A percentile compares a stretch with the other conserved stretches of the same genome.
Conservation (phyloP, 2,113 vertebrate genomes). For the Hippolais icterina region DNA sequence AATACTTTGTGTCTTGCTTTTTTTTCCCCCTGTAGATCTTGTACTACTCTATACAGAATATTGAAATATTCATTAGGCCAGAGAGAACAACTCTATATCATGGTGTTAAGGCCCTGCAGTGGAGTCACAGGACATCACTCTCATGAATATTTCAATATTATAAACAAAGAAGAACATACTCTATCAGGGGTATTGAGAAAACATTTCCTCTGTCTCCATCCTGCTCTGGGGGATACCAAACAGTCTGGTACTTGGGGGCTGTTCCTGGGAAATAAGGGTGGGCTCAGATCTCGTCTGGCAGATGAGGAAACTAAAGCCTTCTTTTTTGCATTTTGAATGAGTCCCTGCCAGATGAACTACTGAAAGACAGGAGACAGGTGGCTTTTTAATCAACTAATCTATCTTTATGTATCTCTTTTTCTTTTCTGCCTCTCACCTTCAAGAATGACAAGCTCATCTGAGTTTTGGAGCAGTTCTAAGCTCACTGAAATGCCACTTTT, state of each 20-base stretch:
- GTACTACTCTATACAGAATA: conserved; percentile 4
- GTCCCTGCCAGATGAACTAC: not conserved
- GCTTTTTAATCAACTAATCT: not conserved
- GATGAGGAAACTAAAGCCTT: not conserved
- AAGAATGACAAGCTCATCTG: not conserved
- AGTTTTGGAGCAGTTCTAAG: not conserved
- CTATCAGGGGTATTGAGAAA: not conserved
- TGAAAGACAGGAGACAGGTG: not conserved
- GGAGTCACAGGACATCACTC: not conserved
- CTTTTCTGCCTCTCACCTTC: not conserved
- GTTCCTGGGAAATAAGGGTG: not conserved
- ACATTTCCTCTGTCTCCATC: not conserved
- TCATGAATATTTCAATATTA: conserved; percentile 54
- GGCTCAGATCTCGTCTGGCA: not conserved
- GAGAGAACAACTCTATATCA: conserved; percentile 5
- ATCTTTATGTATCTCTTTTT: not conserved
- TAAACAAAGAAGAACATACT: not conserved
- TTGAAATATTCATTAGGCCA: conserved; percentile 55
- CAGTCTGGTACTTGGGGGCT: not conserved
- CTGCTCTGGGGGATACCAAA: not conserved
- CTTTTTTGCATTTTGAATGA: not conserved
- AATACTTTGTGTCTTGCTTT: not conserved
- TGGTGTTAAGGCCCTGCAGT: not conserved
- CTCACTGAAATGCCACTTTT: not conserved
- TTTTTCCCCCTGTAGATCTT: not conserved